Evolutionary conservation across 2,888 invertebrate species (phyloP).

Genomic region (Nysson spinosus): DNA sequence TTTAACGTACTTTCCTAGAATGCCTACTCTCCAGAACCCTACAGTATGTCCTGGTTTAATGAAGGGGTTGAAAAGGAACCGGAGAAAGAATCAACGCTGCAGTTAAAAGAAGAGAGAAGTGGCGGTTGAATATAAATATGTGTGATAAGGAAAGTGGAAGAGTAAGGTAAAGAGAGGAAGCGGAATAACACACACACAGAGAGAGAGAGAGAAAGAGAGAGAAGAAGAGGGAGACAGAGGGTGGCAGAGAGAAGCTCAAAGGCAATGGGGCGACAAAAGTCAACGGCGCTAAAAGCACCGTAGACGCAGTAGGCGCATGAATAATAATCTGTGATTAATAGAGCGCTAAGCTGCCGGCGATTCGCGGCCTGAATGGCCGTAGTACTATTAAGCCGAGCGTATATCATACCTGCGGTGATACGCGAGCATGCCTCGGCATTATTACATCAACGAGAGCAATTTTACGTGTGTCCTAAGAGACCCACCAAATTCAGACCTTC

Average conservation of each 20-base stretch:
- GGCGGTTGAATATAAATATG: no score
- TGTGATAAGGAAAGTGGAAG: constrained; percentile 20
- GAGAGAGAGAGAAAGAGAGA: constrained; percentile 3
- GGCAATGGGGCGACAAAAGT: constrained; percentile 59
- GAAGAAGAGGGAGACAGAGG: no score
- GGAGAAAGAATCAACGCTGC: no score
- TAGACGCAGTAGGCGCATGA: constrained; percentile 61
- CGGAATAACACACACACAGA: background rate
- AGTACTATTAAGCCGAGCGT: constrained; percentile 66
- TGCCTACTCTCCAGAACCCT: no score
- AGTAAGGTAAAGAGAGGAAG: constrained; percentile 17
- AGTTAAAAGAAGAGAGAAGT: no score
- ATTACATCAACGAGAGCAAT: constrained; percentile 27
- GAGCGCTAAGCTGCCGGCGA: constrained; percentile 71
- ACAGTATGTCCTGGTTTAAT: constrained; percentile 52
- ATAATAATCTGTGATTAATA: constrained; percentile 74
- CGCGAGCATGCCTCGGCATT: constrained; percentile 26
- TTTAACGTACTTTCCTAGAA: no score
- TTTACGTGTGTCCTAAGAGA: constrained; percentile 3
- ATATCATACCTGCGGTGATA: constrained; percentile 53
- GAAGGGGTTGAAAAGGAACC: constrained; percentile 52
- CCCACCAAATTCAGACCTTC: no score
- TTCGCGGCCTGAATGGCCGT: constrained; percentile 69
- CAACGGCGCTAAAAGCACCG: constrained; percentile 61
- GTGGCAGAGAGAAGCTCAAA: constrained; percentile 38